These are phyloP conservation scores for Phocides pigmalion DNA, from an alignment of 1,140 invertebrate species.

Conservation along the genomic window DNA sequence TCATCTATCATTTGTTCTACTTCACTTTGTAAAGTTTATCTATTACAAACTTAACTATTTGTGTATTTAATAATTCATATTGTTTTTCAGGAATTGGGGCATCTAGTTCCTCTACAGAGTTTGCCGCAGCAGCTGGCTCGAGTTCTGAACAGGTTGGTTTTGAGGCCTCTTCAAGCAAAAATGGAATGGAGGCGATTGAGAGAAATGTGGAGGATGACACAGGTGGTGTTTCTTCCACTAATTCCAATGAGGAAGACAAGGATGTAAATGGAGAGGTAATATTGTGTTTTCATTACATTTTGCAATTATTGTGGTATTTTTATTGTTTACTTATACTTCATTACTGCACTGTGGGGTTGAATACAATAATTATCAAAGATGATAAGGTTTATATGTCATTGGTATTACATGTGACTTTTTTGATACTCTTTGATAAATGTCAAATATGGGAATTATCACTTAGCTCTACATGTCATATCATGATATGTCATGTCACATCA, in stretches of 20 bases:
- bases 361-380: no score
- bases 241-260: slow-evolving; percentile 72
- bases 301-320: no score
- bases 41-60: background rate
- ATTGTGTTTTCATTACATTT: background rate
- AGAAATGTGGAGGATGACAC: slow-evolving; percentile 65
- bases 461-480: no score
- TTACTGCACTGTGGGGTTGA: no score
- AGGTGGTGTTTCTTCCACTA: slow-evolving; percentile 77
- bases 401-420: no score
- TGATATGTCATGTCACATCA: no score
- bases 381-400: no score
- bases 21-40: no score
- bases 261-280: slow-evolving; percentile 74
- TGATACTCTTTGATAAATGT: no score
- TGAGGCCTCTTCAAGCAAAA: slow-evolving; percentile 68
- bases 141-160: slow-evolving; percentile 56
- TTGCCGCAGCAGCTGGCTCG: slow-evolving; percentile 58
- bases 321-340: no score
- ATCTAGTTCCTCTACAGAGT: slow-evolving; percentile 61
- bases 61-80: background rate
- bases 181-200: slow-evolving; percentile 49
- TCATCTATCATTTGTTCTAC: no score
- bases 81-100: slow-evolving; percentile 49
- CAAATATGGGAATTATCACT: no score